phyloP scores from a whole-genome alignment of 2,113 vertebrate species.

The Aythya baeri region DNA sequence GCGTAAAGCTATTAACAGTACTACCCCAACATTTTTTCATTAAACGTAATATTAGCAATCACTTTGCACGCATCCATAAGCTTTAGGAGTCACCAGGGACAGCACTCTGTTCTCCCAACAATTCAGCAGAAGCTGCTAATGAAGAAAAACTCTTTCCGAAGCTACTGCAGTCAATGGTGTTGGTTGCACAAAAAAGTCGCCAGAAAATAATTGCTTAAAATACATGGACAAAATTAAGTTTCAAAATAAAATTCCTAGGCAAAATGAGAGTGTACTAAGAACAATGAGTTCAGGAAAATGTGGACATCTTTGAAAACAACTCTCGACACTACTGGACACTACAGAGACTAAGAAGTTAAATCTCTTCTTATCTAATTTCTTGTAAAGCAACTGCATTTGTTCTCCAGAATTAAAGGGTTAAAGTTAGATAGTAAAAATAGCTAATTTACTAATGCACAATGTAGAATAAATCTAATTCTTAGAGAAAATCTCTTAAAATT shows the following conservation, averaged over 20 bases:
- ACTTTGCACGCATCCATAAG: background rate
- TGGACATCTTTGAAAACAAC: background rate
- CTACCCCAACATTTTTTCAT: background rate
- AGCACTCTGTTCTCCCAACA: background rate
- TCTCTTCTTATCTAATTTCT: background rate
- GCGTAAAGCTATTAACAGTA: background rate
- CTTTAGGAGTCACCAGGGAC: constrained; percentile 34
- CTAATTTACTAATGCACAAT: constrained; percentile 7
- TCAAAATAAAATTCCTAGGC: background rate
- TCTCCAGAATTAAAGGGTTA: constrained; percentile 14
- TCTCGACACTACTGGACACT: background rate
- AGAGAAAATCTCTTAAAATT: constrained; percentile 35
- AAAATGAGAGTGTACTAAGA: background rate
- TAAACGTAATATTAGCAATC: constrained; percentile 38
- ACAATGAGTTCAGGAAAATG: background rate
- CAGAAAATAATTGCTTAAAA: constrained; percentile 15
- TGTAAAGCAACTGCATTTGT: background rate
- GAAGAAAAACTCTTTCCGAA: constrained; percentile 23
- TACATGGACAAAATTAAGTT: background rate
- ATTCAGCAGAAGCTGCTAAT: background rate
- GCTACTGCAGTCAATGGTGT: background rate
- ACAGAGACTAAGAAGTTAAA: background rate
- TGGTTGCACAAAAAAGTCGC: background rate
- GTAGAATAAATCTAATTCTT: constrained; percentile 17
- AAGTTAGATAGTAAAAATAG: background rate